Conservation (phyloP, 2,113 vertebrate species). For the Notothenia rossii region DNA sequence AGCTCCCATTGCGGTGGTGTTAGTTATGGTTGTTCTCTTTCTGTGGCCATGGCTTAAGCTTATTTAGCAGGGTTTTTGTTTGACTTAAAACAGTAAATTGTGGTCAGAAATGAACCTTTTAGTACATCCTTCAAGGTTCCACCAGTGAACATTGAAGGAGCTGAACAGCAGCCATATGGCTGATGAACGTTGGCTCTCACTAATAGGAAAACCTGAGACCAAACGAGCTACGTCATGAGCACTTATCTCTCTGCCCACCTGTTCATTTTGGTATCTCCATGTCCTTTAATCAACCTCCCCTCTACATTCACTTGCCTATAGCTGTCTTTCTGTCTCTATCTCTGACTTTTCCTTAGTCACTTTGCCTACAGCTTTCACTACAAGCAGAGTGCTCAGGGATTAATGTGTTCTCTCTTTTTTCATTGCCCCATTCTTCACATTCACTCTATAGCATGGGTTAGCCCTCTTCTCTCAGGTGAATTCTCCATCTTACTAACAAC, state of each 20-base stretch:
- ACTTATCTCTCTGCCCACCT: conserved; percentile 51
- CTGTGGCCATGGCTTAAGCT: neutral
- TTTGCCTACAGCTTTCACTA: conserved; percentile 17
- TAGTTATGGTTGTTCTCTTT: neutral
- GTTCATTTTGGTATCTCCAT: conserved; percentile 32
- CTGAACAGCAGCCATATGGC: conserved; percentile 53
- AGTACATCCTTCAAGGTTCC: neutral
- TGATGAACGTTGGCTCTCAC: conserved; percentile 27
- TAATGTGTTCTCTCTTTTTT: conserved; percentile 2
- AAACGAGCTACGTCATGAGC: conserved; percentile 38
- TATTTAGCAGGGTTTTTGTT: neutral
- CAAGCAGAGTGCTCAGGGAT: conserved; percentile 20
- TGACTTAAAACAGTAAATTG: neutral
- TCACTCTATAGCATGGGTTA: neutral
- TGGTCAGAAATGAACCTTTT: neutral
- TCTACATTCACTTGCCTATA: neutral
- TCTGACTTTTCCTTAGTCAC: conserved; percentile 13
- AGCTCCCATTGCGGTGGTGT: neutral
- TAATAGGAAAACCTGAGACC: conserved; percentile 49
- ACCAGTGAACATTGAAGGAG: neutral
- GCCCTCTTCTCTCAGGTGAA: conserved; percentile 14
- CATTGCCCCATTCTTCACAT: conserved; percentile 6
- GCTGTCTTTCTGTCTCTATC: neutral
- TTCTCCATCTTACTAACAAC: conserved; percentile 10
- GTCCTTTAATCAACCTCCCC: conserved; percentile 26